These are phyloP conservation scores for Harmothoe impar DNA, from an alignment of 2,888 invertebrate species.

Conservation along the genomic window DNA sequence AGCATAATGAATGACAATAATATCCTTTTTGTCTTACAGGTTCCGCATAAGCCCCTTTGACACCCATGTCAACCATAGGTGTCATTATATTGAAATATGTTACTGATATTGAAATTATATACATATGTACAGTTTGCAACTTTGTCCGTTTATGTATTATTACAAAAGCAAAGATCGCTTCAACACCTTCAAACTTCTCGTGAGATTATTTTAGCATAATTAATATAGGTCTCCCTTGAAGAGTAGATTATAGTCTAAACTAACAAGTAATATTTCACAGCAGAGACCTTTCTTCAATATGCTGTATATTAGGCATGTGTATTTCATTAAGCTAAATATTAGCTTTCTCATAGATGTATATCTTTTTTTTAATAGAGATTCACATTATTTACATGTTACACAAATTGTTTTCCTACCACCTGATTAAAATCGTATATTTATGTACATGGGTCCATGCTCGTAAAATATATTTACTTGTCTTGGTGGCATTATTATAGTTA, in stretches of 20 bases:
- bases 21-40: conserved; percentile 15
- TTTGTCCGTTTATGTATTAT: not conserved
- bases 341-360: too few relatives aligned
- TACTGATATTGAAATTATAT: not conserved
- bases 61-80: not conserved
- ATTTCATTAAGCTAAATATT: too few relatives aligned
- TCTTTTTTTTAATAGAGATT: too few relatives aligned
- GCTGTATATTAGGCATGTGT: too few relatives aligned
- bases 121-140: not conserved
- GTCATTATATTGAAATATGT: not conserved
- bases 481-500: not conserved
- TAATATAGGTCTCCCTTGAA: not conserved
- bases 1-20: not conserved
- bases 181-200: not conserved
- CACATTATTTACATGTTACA: too few relatives aligned
- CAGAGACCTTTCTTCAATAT: not conserved
- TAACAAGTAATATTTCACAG: not conserved
- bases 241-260: too few relatives aligned
- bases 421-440: not conserved
- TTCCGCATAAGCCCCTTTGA: conserved; percentile 48
- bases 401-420: too few relatives aligned
- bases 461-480: not conserved
- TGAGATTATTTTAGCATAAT: not conserved
- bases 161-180: not conserved
- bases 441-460: not conserved